These are phyloP conservation scores for Ciconia boyciana DNA, from an alignment of 2,113 vertebrate species.

Conservation along the genomic window DNA sequence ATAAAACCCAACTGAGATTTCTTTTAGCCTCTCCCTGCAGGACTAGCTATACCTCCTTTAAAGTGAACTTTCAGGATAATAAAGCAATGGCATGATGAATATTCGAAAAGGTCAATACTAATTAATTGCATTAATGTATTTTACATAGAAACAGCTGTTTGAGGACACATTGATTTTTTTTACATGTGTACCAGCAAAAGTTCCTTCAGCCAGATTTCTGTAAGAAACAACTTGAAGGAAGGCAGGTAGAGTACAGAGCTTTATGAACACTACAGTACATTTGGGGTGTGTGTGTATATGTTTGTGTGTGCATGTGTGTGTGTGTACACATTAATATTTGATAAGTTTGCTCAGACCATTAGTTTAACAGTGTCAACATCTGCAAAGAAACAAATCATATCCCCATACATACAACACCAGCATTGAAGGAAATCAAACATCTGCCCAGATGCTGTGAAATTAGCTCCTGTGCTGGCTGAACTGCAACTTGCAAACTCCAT, in stretches of 20 bases:
- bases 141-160: slow-evolving; percentile 48
- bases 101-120: slow-evolving; percentile 69
- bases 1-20: slow-evolving; percentile 25
- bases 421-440: not conserved
- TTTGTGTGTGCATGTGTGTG: accelerated
- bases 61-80: slow-evolving; percentile 56
- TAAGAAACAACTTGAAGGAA: not conserved
- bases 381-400: not conserved
- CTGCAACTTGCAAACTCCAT: not conserved
- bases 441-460: not conserved
- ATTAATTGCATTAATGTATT: slow-evolving; percentile 69
- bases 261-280: not conserved
- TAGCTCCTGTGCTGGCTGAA: not conserved
- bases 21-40: slow-evolving; percentile 8
- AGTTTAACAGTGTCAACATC: not conserved
- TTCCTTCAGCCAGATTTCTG: not conserved
- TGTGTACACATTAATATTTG: not conserved
- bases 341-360: not conserved
- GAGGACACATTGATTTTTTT: slow-evolving; percentile 8
- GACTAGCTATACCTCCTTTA: slow-evolving; percentile 28
- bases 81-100: slow-evolving; percentile 63
- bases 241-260: not conserved
- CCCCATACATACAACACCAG: not conserved
- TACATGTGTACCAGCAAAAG: not conserved
- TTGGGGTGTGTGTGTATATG: accelerated